Base-by-base conservation (phyloP, 37 sponge, comb jelly and placozoan genomes). In the Mnemiopsis leidyi region DNA sequence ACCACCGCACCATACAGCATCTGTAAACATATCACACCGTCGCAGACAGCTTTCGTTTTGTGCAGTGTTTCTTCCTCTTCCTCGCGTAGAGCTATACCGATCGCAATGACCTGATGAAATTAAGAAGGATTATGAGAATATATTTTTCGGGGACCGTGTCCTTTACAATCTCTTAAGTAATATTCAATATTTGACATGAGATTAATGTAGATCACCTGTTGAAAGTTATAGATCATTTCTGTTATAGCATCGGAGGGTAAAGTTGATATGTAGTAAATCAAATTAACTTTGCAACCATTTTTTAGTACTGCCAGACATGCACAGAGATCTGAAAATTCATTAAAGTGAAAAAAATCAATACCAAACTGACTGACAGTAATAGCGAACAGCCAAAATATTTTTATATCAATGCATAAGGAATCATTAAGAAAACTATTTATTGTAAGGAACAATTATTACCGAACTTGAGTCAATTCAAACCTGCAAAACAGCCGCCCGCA, bases 271-370 rank as follows among this genome's bases (percentile, higher is more conserved):
- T 71, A 71, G n/a, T 71, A 25, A 71, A 71, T 71, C 75, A 71
- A 71, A 28, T 71, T 71, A 3, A 71, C 30, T 28, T 71, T 71
- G n/a, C 20, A 71, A n/a, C 30, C 30, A n/a, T 29, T 71, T 71
- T 18, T 5, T 28, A 71, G 75, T 7, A 28, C 30, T 29, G 75
- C 7, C 30, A 71, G 30, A 29, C 25, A n/a, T n/a, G 75, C 75
- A 71, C 75, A 71, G 25, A 71, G 75, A 71, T 71, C 75, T 71
- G 61, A 48, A 48, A n/a, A n/a, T n/a, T n/a, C n/a, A n/a, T n/a
- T n/a, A n/a, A n/a, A n/a, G n/a, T n/a, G n/a, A n/a, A n/a, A n/a
- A n/a, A n/a, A n/a, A n/a, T n/a, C n/a, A n/a, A n/a, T n/a, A n/a
- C n/a, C n/a, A n/a, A n/a, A n/a, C n/a, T n/a, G n/a, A n/a, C n/a